Evolutionary conservation across 1,140 invertebrate species (phyloP), one percentile per base, ranked within the genome.

Genomic region (Plodia interpunctella): DNA sequence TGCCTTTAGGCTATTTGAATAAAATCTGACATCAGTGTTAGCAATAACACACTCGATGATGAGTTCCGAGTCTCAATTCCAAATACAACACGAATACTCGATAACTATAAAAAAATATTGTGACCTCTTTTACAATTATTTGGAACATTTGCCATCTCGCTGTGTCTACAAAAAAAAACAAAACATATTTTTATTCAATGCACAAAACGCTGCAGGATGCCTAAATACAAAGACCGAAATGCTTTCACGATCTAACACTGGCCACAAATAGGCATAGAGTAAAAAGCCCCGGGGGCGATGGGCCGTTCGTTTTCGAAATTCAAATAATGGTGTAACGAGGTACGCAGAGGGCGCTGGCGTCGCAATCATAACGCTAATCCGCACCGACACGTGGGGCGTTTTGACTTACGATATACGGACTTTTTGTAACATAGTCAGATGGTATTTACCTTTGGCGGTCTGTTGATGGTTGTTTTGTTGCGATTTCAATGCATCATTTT

Each of bases 271-370:
- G 63, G 60, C 57, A 66, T 62, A 56, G 57, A 58, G 55, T 55
- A 55, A 32, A 49, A n/a, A 44, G 59, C 60, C 60, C 65, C 62
- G 44, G 17, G 49, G 71, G 57, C 44, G 54, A 52, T 68, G 71
- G 72, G 72, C 60, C 50, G 72, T 70, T 71, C 68, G 72, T 74
- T 70, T 74, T 60, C 57, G 21, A 66, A 66, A 65, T 74, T 66
- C 63, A 66, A 71, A 71, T 66, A 64, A 70, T 66, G 64, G 63
- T 62, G 60, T 67, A 70, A 72, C 62, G 62, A 72, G 64, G 50
- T 60, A 60, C 50, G 50, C 65, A 60, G 62, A 67, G 68, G 63
- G 65, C 61, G 61, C 17, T 51, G 55, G 57, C 60, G 62, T 67
- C 62, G 61, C 61, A 70, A 70, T 70, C 68, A 65, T 64, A 49